A percentile compares a stretch with the other conserved stretches of the same genome.
phyloP scores from a whole-genome alignment of 2,888 invertebrate species.

The Drosophila setosimentum region DNA sequence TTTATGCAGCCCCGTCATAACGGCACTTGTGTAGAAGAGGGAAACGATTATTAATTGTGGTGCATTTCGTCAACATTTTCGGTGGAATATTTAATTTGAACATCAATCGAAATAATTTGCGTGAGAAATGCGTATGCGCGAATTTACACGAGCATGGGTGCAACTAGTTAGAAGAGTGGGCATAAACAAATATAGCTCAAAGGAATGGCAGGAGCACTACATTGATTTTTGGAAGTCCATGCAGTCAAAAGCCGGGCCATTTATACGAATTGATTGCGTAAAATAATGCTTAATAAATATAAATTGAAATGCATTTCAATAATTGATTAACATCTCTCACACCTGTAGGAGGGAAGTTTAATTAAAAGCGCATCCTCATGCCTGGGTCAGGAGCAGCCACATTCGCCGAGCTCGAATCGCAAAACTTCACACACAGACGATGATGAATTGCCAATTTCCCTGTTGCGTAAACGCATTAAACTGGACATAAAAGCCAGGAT shows the following conservation, averaged over 20 bases:
- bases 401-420: background rate
- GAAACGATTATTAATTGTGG: background rate
- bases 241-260: constrained; percentile 2
- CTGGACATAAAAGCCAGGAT: background rate
- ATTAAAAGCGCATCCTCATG: background rate
- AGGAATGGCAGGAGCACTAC: constrained; percentile 33
- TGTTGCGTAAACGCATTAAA: constrained; percentile 2
- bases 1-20: constrained; percentile 18
- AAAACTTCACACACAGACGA: background rate
- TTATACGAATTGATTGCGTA: constrained; percentile 25
- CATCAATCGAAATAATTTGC: background rate
- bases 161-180: constrained; percentile 28
- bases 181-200: constrained; percentile 9
- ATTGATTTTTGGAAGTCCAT: constrained; percentile 25
- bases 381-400: no score
- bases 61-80: background rate
- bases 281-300: background rate
- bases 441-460: background rate
- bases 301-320: background rate
- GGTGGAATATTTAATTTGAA: background rate
- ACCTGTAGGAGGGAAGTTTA: constrained; percentile 2
- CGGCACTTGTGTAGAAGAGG: constrained; percentile 23
- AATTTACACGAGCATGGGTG: constrained; percentile 38
- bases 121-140: constrained; percentile 25
- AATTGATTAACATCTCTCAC: background rate